Conservation (phyloP, 2,113 vertebrate species). For the Dicentrarchus labrax region DNA sequence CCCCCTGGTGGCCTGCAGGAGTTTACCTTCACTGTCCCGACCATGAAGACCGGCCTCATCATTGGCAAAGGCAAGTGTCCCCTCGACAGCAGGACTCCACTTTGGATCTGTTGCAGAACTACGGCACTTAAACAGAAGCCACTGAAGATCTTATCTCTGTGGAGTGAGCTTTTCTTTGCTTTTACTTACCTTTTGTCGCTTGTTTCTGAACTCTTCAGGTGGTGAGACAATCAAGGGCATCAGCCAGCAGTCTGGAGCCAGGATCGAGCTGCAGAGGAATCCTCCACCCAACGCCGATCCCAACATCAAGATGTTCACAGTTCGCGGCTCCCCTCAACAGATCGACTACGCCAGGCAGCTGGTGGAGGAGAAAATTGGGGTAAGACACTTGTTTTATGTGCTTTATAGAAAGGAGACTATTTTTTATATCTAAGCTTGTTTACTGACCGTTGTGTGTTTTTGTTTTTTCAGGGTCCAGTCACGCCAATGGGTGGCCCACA, state of each 20-base stretch:
- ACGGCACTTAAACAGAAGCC: too few relatives aligned
- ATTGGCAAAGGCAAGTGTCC: constrained; percentile 92
- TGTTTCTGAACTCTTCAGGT: constrained; percentile 79
- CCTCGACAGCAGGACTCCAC: background rate
- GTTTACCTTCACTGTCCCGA: constrained; percentile 97
- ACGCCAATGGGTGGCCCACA: constrained; percentile 96
- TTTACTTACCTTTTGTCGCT: background rate
- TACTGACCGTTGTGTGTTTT: background rate
- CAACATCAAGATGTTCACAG: constrained; percentile 97
- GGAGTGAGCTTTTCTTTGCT: too few relatives aligned
- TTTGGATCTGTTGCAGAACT: too few relatives aligned
- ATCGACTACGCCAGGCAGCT: constrained; percentile 98
- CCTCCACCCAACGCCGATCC: constrained; percentile 97
- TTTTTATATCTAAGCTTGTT: background rate
- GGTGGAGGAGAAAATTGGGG: constrained; percentile 99
- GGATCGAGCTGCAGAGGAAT: constrained; percentile 97
- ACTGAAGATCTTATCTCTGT: too few relatives aligned
- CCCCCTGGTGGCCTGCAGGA: constrained; percentile 98
- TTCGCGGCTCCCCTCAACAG: constrained; percentile 95
- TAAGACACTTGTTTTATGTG: too few relatives aligned
- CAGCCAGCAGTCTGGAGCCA: constrained; percentile 97
- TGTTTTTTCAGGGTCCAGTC: constrained; percentile 90
- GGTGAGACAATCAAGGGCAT: constrained; percentile 99
- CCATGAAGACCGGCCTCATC: constrained; percentile 98
- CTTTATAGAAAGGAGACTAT: too few relatives aligned